Base-by-base conservation (phyloP, 1,140 invertebrate genomes). In the Bombus picipes region DNA sequence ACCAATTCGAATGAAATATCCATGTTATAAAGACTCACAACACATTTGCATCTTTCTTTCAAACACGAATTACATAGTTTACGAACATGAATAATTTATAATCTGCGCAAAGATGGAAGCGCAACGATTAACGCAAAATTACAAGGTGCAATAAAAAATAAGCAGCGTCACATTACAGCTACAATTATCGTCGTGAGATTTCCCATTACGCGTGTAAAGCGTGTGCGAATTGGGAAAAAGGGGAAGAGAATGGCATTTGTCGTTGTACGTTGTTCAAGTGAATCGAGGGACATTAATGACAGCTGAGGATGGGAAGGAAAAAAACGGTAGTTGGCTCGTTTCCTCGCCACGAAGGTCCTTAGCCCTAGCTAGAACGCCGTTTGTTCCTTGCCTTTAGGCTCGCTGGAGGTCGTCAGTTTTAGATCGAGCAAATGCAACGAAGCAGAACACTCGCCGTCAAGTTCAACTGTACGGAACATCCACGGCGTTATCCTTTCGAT, bases 331-430 rank as follows among this genome's bases (percentile, higher is more conserved):
- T 78, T 74, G 65, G 74, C 62, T 79, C 77, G 88, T 85, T 89
- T 82, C 73, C 72, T 77, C 78, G 41, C 59, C 72, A 66, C 89
- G 82, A 88, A 92, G 90, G 92, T 92, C 90, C 88, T 92, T 92
- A 91, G 87, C 92, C 90, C 91, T 84, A 62, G 77, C 73, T 72
- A 53, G 39, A 70, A n/a, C 71, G 68, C 62, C 57, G 83, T 78
- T 76, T 85, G 12, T 86, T 88, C 90, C 72, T 88, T 79, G 79
- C 72, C 76, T 73, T 53, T 53, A 22, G 18, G 47, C 47, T 22
- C 47, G 81, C 41, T 34, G 47, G 28, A 70, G 43, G 72, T 77
- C 82, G 82, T 53, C 82, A 73, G 62, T 89, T 83, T 81, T 57
- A 81, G 77, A 79, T 75, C 62, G 86, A 80, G 77, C 81, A 73